Evolutionary conservation across 2,888 invertebrate species (phyloP).

Genomic region (Machimus rusticus): DNA sequence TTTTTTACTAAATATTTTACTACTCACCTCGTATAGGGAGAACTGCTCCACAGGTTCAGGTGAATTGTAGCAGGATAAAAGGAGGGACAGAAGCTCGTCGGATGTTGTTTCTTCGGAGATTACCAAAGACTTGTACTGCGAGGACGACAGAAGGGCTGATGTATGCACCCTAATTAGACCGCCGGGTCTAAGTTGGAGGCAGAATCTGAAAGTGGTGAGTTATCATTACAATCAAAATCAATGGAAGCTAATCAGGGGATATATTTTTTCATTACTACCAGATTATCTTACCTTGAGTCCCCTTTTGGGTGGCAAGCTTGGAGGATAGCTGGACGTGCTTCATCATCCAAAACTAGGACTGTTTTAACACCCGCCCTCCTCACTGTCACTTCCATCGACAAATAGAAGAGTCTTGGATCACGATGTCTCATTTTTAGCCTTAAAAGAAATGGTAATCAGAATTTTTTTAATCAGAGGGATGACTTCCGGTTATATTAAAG

Average conservation of each 20-base stretch:
- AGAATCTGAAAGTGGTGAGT: conserved; percentile 69
- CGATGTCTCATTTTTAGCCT: conserved; percentile 84
- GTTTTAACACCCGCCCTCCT: conserved; percentile 83
- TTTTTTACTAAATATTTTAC: background rate
- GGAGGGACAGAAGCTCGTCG: conserved; percentile 83
- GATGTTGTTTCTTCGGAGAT: conserved; percentile 89
- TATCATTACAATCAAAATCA: background rate
- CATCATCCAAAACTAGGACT: conserved; percentile 83
- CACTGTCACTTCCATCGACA: conserved; percentile 93
- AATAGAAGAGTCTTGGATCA: conserved; percentile 90
- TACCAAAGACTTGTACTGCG: conserved; percentile 90
- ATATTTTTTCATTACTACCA: background rate
- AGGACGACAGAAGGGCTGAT: conserved; percentile 87
- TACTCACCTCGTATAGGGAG: conserved; percentile 82
- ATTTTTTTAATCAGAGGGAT: background rate
- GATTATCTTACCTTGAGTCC: conserved; percentile 79
- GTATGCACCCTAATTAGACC: conserved; percentile 94
- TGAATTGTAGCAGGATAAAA: conserved; percentile 86
- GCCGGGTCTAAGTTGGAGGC: conserved; percentile 85
- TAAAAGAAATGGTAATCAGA: background rate
- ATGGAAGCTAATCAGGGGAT: background rate
- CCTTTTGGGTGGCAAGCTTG: conserved; percentile 95
- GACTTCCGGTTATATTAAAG: too few species aligned
- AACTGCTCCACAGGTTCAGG: conserved; percentile 85
- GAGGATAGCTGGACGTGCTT: conserved; percentile 87